phyloP scores from a whole-genome alignment of 2,797 vertebrate species.

The Craterocephalus amniculus region DNA sequence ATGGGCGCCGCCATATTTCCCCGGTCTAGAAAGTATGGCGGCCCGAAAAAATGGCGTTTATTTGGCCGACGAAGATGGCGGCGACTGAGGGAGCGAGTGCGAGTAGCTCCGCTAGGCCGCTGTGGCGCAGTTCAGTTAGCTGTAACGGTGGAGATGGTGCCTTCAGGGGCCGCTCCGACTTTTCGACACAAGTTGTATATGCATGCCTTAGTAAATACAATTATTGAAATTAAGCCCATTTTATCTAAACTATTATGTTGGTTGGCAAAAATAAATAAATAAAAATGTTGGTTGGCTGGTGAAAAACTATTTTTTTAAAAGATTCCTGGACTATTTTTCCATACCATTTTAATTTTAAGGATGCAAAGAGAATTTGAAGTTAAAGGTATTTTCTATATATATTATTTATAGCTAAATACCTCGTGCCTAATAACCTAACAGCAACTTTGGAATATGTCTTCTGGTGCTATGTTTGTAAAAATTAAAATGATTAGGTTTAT shows the following conservation, averaged over 20 bases:
- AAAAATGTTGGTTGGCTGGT: too few species aligned
- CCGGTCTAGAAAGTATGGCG: conserved; percentile 97
- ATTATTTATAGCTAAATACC: not conserved
- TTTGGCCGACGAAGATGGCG: conserved; percentile 93
- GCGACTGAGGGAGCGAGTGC: conserved; percentile 85
- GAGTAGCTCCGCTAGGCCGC: conserved; percentile 91
- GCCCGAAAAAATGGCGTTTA: conserved; percentile 98
- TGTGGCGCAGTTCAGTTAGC: conserved; percentile 97
- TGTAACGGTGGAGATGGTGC: conserved; percentile 48
- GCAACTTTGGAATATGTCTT: not conserved
- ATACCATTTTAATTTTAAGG: not conserved
- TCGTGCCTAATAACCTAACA: too few species aligned
- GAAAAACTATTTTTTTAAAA: too few species aligned
- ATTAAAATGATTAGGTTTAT: not conserved
- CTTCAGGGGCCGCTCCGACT: conserved; percentile 52
- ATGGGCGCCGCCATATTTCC: conserved; percentile 99
- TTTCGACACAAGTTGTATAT: not conserved
- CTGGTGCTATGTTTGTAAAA: not conserved
- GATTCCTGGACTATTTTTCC: not conserved
- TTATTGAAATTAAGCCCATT: not conserved
- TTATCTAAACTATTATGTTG: not conserved
- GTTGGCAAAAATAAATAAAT: too few species aligned
- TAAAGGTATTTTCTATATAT: not conserved
- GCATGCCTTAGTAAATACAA: not conserved
- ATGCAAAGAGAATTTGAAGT: not conserved